Conservation (phyloP, 2,113 vertebrate genomes). For the Cochlearius cochlearius region DNA sequence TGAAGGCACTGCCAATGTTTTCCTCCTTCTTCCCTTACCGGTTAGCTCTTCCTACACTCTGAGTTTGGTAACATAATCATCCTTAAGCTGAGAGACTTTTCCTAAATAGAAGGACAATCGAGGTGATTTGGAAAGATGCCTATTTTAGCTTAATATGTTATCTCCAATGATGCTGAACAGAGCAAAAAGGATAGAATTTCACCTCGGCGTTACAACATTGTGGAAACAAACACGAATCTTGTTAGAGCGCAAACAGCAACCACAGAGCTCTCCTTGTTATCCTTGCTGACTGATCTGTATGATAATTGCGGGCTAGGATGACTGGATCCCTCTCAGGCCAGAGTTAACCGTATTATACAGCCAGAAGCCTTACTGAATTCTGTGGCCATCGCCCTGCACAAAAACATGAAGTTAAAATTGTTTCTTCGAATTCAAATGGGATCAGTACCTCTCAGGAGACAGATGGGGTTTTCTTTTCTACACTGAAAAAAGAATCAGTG, state of each 20-base stretch:
- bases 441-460: constrained; percentile 60
- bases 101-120: not conserved
- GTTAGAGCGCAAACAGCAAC: not conserved
- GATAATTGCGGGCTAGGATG: constrained; percentile 27
- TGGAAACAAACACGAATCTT: constrained; percentile 2
- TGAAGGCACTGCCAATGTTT: not conserved
- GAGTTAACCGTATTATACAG: not conserved
- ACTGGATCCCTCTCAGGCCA: not conserved
- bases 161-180: not conserved
- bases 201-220: not conserved
- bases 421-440: constrained; percentile 54
- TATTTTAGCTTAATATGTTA: not conserved
- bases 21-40: not conserved
- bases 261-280: constrained; percentile 35
- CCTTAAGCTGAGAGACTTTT: not conserved
- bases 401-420: constrained; percentile 48
- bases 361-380: constrained; percentile 7
- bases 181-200: not conserved
- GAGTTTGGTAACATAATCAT: not conserved
- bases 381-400: not conserved
- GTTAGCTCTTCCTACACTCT: not conserved
- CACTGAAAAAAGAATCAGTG: constrained; percentile 42
- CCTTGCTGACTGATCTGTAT: not conserved
- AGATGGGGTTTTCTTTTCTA: constrained; percentile 34
- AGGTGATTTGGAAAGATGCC: not conserved